Percentiles rank a stretch among this genome's conserved stretches.
phyloP scores from a whole-genome alignment of 2,797 vertebrate genomes.

The Bovichtus variegatus region DNA sequence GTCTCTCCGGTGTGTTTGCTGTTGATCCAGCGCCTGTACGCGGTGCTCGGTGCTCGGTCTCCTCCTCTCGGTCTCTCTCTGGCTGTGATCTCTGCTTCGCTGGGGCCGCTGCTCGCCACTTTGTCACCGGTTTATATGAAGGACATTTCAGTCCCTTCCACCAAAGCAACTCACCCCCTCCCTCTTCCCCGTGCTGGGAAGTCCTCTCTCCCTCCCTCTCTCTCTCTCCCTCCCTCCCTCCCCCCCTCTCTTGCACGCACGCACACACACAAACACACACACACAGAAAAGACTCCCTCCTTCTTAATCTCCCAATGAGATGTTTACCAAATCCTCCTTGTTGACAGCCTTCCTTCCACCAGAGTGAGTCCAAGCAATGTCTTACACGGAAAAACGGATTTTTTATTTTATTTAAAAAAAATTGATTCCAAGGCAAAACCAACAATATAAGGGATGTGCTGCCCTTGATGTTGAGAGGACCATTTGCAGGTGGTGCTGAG shows the following conservation, averaged over 20 bases:
- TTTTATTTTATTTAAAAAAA: too few relatives aligned
- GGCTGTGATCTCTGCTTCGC: conserved; percentile 64
- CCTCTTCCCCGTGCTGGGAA: conserved; percentile 67
- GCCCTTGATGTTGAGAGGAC: conserved; percentile 56
- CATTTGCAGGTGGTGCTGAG: conserved; percentile 73
- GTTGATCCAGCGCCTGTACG: conserved; percentile 37
- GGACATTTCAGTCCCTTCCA: conserved; percentile 73
- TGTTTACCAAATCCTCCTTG: conserved; percentile 77
- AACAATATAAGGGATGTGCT: not conserved
- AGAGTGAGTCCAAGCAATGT: conserved; percentile 2
- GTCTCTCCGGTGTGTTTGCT: conserved; percentile 40
- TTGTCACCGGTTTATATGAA: conserved; percentile 79
- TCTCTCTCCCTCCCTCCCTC: conserved; percentile 28
- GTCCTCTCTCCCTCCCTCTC: conserved; percentile 47
- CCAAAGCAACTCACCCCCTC: conserved; percentile 60
- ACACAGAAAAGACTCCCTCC: conserved; percentile 52
- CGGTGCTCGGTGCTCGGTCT: conserved; percentile 38
- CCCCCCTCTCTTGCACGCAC: conserved; percentile 13
- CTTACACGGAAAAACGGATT: conserved; percentile 25
- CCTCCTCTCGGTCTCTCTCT: conserved; percentile 27
- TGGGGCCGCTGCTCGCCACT: conserved; percentile 61
- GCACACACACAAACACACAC: conserved; percentile 21
- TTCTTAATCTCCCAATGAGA: conserved; percentile 75
- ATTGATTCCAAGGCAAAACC: conserved; percentile 23
- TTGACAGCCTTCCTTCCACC: conserved; percentile 62